Conservation (phyloP, 2,113 vertebrate species). For the Romanogobio albipinnatus region DNA sequence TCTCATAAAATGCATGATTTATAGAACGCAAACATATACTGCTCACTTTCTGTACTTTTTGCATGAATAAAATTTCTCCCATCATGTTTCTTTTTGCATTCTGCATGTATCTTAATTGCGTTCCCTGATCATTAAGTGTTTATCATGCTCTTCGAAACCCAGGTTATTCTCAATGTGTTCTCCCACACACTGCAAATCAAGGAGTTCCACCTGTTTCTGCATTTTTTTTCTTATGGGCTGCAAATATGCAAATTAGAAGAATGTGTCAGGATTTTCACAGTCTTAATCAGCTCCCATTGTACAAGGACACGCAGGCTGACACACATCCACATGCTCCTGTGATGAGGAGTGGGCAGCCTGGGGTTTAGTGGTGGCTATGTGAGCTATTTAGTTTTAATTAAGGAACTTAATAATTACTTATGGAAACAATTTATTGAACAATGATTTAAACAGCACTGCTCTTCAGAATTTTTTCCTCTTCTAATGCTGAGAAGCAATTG, state of each 20-base stretch:
- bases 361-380: neutral
- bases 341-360: neutral
- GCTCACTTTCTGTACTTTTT: constrained; percentile 41
- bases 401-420: neutral
- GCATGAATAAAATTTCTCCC: constrained; percentile 57
- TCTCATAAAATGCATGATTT: constrained; percentile 50
- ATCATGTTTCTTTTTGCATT: constrained; percentile 35
- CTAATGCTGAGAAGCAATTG: constrained; percentile 25
- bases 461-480: neutral
- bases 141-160: neutral
- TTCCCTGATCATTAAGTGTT: neutral
- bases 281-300: neutral
- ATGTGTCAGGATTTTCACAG: neutral
- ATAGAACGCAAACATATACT: constrained; percentile 46
- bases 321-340: neutral
- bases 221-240: neutral
- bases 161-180: neutral
- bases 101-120: neutral
- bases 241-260: constrained; percentile 10
- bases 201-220: neutral
- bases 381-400: neutral
- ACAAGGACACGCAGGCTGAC: neutral
- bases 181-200: constrained; percentile 11
- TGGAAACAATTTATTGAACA: neutral
- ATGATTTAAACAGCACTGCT: constrained; percentile 19